phyloP scores from a whole-genome alignment of 1,140 invertebrate genomes.

The Drosophila kepulauana region DNA sequence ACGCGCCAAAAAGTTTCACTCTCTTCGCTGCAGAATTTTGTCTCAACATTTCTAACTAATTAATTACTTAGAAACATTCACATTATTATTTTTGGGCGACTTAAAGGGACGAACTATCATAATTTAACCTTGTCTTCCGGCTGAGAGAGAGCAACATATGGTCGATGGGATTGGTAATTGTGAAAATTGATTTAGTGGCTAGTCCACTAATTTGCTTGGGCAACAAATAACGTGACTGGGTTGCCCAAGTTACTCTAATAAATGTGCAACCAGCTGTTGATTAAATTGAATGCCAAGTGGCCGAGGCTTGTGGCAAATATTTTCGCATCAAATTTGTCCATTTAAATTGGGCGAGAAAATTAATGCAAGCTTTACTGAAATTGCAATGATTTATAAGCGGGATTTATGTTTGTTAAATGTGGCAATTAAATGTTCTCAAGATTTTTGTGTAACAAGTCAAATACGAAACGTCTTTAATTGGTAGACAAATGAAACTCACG shows the following conservation, averaged over 20 bases:
- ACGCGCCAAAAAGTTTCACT: slow-evolving; percentile 14
- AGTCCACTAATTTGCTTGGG: slow-evolving; percentile 37
- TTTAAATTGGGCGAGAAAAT: not conserved
- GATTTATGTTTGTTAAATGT: not conserved
- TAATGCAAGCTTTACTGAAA: not conserved
- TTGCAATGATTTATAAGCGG: no score
- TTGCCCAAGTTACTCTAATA: slow-evolving; percentile 41
- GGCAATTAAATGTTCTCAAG: not conserved
- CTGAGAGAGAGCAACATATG: not conserved
- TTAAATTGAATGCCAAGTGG: slow-evolving; percentile 35
- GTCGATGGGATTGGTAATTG: not conserved
- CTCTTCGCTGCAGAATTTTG: not conserved
- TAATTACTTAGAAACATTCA: slow-evolving; percentile 18
- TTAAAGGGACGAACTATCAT: not conserved
- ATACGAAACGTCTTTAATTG: slow-evolving; percentile 42
- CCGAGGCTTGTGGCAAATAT: not conserved
- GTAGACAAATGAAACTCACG: slow-evolving; percentile 40
- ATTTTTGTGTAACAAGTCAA: not conserved
- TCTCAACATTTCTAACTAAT: not conserved
- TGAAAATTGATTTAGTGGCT: slow-evolving; percentile 57
- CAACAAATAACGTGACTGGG: slow-evolving; percentile 64
- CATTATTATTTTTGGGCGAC: not conserved
- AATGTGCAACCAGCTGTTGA: slow-evolving; percentile 54
- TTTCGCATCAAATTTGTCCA: not conserved
- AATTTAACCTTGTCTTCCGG: slow-evolving; percentile 3